These are phyloP conservation scores for Eulemur albifrons DNA, from an alignment of 2,797 vertebrate species.

Conservation along the genomic window DNA sequence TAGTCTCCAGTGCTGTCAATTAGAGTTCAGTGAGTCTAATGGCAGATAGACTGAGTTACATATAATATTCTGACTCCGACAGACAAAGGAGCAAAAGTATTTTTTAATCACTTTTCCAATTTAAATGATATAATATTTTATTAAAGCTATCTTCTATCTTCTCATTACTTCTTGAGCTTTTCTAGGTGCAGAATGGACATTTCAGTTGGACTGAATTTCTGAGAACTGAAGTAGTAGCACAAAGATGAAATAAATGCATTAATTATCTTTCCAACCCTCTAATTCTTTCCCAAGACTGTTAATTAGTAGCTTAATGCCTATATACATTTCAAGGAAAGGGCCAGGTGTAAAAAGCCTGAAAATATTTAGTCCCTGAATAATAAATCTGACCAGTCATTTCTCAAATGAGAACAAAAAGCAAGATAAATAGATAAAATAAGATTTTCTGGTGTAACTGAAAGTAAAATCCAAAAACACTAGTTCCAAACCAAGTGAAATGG, in stretches of 20 bases:
- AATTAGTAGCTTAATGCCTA: background rate
- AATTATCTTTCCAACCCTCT: background rate
- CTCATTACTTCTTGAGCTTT: background rate
- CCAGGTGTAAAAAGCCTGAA: background rate
- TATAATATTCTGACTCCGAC: background rate
- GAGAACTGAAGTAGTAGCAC: background rate
- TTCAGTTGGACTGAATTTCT: constrained; percentile 23
- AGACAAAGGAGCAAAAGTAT: background rate
- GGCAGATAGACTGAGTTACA: background rate
- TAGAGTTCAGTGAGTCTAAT: background rate
- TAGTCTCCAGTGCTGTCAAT: background rate
- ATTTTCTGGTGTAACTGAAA: background rate
- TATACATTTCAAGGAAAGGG: background rate
- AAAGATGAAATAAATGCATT: constrained; percentile 31
- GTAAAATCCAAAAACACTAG: background rate
- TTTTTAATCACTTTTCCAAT: background rate
- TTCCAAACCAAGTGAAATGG: constrained; percentile 24
- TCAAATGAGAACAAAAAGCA: background rate
- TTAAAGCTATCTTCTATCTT: background rate
- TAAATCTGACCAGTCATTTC: constrained; percentile 8
- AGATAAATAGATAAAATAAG: background rate
- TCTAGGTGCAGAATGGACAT: background rate
- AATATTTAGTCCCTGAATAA: background rate
- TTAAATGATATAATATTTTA: background rate
- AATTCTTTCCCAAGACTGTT: background rate